A percentile compares a stretch with the other conserved stretches of the same genome.
Conservation (phyloP, 2,113 vertebrate genomes). For the Cinclus mexicanus region DNA sequence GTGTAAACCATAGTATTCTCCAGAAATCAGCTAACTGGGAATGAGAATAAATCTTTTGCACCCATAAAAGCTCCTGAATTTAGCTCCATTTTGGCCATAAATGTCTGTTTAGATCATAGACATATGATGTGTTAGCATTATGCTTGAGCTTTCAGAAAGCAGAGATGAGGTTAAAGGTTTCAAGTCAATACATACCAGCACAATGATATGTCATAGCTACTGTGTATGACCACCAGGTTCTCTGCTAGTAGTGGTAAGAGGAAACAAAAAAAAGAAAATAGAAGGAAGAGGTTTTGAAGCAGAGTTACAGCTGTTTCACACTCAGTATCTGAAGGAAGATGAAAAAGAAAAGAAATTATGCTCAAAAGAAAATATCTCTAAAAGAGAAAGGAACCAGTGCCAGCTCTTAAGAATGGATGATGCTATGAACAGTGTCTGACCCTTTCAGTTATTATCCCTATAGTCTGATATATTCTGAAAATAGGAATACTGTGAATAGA, state of each 20-base stretch:
- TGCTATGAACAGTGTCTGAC: neutral
- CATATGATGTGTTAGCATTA: neutral
- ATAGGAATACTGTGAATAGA: neutral
- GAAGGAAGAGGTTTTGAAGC: neutral
- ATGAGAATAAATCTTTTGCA: neutral
- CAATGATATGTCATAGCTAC: neutral
- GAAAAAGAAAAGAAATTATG: neutral
- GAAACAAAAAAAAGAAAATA: neutral
- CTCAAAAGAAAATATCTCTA: neutral
- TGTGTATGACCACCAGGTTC: neutral
- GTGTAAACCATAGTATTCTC: neutral
- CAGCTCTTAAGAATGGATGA: neutral
- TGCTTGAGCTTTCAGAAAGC: neutral
- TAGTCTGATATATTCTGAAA: neutral
- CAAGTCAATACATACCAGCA: neutral
- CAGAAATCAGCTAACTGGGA: neutral
- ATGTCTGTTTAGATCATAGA: neutral
- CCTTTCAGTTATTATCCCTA: neutral
- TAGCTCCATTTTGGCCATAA: neutral
- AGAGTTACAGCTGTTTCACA: neutral
- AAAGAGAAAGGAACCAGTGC: neutral
- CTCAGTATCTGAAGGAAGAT: neutral
- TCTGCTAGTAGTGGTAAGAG: neutral
- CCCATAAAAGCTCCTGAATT: neutral
- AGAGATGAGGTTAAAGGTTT: neutral